These are phyloP conservation scores for Agapostemon virescens DNA, from an alignment of 2,888 invertebrate genomes.

Conservation along the genomic window DNA sequence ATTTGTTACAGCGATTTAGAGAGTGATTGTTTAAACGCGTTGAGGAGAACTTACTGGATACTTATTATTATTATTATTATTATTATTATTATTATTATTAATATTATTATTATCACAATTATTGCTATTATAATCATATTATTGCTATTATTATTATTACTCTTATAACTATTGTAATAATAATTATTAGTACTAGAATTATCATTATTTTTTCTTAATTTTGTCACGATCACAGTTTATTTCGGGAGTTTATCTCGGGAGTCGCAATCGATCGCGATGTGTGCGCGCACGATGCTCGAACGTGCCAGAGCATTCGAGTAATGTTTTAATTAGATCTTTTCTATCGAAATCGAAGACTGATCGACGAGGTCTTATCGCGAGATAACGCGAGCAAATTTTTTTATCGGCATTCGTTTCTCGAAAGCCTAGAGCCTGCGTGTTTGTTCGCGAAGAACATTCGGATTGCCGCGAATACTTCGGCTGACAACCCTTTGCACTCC, in stretches of 20 bases:
- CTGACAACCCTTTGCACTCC: not conserved
- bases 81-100: constrained; percentile 56
- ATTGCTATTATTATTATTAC: constrained; percentile 56
- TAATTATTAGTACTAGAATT: constrained; percentile 58
- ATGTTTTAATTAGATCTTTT: not conserved
- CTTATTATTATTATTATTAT: constrained; percentile 67
- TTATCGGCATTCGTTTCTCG: not conserved
- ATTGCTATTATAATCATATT: constrained; percentile 53
- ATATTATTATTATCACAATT: constrained; percentile 52
- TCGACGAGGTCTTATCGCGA: not conserved
- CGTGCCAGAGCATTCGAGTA: not conserved
- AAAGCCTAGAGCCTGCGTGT: not conserved
- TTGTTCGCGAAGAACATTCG: not conserved
- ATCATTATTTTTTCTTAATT: constrained; percentile 57
- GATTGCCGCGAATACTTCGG: not conserved
- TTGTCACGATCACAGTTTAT: constrained; percentile 38
- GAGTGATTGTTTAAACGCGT: constrained; percentile 77
- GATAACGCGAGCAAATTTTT: not conserved
- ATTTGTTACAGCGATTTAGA: constrained; percentile 70
- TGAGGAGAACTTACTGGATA: constrained; percentile 75
- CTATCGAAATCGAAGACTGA: not conserved
- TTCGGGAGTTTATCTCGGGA: constrained; percentile 16
- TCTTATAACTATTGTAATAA: constrained; percentile 57
- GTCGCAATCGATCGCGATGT: constrained; percentile 46
- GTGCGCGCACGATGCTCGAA: constrained; percentile 13